A percentile compares a stretch with the other conserved stretches of the same genome.
Evolutionary conservation across 2,888 invertebrate genomes (phyloP).

Genomic region (Phyto melanocephala): DNA sequence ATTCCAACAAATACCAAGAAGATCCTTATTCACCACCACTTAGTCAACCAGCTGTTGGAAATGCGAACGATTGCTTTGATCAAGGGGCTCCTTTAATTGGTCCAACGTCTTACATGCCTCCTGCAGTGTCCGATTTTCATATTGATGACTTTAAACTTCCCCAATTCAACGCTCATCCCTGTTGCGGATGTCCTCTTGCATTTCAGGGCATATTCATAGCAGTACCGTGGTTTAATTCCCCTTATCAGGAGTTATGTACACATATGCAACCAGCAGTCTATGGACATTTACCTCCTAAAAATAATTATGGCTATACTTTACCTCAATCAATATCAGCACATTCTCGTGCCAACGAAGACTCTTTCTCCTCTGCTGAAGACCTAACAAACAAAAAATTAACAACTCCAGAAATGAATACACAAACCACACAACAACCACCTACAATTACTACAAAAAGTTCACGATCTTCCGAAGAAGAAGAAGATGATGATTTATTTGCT

Average conservation of each 20-base stretch:
- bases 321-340: background rate
- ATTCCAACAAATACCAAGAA: background rate
- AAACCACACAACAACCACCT: background rate
- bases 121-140: background rate
- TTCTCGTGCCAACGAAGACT: background rate
- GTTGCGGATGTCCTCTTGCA: background rate
- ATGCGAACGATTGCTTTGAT: background rate
- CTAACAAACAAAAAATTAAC: background rate
- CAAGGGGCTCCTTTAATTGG: too few species aligned
- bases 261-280: background rate
- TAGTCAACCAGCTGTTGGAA: background rate
- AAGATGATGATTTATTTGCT: background rate
- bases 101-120: background rate
- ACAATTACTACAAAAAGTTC: background rate
- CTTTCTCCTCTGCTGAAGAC: background rate
- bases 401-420: background rate
- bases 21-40: background rate
- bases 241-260: background rate
- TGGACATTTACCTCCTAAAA: background rate
- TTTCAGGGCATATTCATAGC: constrained; percentile 32
- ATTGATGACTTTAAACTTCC: background rate
- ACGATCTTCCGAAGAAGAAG: constrained; percentile 8
- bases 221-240: background rate
- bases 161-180: background rate
- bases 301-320: background rate